phyloP scores from a whole-genome alignment of 2,888 invertebrate species.

The Carpatolechia fugitivella region DNA sequence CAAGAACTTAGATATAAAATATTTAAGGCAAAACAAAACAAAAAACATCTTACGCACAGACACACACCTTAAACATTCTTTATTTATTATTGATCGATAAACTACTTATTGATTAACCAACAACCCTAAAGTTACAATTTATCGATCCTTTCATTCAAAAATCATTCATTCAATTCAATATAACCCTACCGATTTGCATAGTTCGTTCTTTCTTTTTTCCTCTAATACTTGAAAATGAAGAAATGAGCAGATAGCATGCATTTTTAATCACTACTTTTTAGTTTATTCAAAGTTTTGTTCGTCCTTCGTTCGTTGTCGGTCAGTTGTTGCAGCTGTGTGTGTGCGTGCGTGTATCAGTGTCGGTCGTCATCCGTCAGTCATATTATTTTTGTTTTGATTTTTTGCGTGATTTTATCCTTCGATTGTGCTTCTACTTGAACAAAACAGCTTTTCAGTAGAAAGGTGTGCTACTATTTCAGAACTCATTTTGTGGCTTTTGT shows the following conservation, averaged over 20 bases:
- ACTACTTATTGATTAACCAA: not conserved
- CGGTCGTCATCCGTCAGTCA: conserved; percentile 11
- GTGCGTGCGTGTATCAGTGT: not conserved
- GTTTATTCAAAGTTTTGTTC: not conserved
- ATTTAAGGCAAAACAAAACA: not conserved
- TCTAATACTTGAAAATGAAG: not conserved
- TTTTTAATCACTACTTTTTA: not conserved
- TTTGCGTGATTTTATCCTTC: not conserved
- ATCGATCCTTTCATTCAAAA: not conserved
- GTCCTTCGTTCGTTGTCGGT: no score
- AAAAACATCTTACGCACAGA: no score
- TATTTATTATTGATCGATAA: not conserved
- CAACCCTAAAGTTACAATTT: not conserved
- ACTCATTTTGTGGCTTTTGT: not conserved
- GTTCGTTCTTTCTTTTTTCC: not conserved
- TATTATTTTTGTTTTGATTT: not conserved
- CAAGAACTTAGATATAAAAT: no score
- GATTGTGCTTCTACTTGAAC: no score
- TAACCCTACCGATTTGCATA: not conserved
- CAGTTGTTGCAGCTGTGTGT: not conserved
- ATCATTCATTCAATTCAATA: not conserved
- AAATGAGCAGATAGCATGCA: not conserved
- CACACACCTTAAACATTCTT: no score
- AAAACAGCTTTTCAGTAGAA: not conserved
- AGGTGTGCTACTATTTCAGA: not conserved